phyloP scores from a whole-genome alignment of 1,140 invertebrate genomes.

The Drosophila micromelanica region DNA sequence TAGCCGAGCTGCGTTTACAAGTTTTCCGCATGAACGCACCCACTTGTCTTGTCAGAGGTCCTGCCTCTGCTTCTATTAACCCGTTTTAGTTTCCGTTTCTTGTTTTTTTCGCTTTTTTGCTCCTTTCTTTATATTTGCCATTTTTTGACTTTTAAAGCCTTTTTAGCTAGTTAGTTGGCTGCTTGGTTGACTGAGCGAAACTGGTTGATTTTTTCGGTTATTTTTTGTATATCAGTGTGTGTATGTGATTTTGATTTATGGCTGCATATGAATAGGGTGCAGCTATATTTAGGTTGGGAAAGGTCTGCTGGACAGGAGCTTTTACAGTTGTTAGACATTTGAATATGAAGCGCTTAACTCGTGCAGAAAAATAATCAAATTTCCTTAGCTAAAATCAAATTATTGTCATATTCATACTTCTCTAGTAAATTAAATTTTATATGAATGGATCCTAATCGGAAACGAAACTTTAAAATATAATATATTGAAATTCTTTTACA shows the following conservation, averaged over 20 bases:
- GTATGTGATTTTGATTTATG: constrained; percentile 58
- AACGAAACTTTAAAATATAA: no score
- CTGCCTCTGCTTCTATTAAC: constrained; percentile 60
- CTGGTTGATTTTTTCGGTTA: constrained; percentile 29
- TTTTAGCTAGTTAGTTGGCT: constrained; percentile 55
- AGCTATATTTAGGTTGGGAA: constrained; percentile 40
- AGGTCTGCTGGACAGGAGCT: constrained; percentile 48
- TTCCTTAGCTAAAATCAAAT: constrained; percentile 1
- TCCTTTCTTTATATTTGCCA: constrained; percentile 16
- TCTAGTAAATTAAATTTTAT: no score
- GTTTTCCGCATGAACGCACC: constrained; percentile 80
- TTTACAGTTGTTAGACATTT: constrained; percentile 31
- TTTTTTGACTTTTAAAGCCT: constrained; percentile 65
- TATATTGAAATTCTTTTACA: no score
- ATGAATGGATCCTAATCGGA: no score
- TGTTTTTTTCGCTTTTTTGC: constrained; percentile 15
- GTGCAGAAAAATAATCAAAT: constrained; percentile 21
- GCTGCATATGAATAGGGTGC: constrained; percentile 31
- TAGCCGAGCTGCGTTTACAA: constrained; percentile 81
- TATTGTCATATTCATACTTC: no score
- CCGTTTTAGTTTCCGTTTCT: constrained; percentile 57
- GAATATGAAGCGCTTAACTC: constrained; percentile 35
- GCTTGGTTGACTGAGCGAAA: constrained; percentile 41
- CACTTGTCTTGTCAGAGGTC: constrained; percentile 79
- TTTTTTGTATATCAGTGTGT: constrained; percentile 13